phyloP scores from a whole-genome alignment of 2,113 vertebrate species.

The Plecturocebus donacophilus region DNA sequence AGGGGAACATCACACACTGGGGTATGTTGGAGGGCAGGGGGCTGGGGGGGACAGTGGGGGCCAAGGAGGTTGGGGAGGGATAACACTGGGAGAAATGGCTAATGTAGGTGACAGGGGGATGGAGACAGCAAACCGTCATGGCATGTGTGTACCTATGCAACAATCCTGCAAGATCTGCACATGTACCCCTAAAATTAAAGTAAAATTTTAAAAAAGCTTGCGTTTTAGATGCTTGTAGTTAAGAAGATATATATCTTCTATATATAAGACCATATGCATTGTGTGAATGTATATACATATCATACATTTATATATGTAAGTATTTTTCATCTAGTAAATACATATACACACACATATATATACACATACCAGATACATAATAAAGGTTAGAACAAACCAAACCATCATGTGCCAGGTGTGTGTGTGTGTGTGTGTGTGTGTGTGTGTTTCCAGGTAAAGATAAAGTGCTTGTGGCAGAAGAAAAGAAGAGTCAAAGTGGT shows the following conservation, averaged over 20 bases:
- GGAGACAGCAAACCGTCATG: too few relatives aligned
- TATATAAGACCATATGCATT: not conserved
- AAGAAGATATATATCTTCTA: not conserved
- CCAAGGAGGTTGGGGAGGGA: too few relatives aligned
- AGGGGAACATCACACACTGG: too few relatives aligned
- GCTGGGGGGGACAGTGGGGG: too few relatives aligned
- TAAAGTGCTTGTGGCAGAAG: not conserved
- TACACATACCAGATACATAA: not conserved
- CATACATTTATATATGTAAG: not conserved
- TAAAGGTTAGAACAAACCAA: too few relatives aligned
- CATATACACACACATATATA: not conserved
- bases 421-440: not conserved
- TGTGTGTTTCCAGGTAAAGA: not conserved
- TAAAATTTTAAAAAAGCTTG: not conserved
- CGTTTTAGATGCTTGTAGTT: not conserved
- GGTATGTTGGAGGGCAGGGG: too few relatives aligned
- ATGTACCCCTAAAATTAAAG: too few relatives aligned
- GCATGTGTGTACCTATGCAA: too few relatives aligned
- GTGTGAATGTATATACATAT: not conserved
- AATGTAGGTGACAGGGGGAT: too few relatives aligned
- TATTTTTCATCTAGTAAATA: not conserved
- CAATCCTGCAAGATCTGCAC: too few relatives aligned
- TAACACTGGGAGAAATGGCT: too few relatives aligned
- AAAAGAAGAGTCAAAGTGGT: not conserved
- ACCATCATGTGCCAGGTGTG: too few relatives aligned